Conservation (phyloP, 2,113 vertebrate genomes). For the Drymodes brunneopygia region DNA sequence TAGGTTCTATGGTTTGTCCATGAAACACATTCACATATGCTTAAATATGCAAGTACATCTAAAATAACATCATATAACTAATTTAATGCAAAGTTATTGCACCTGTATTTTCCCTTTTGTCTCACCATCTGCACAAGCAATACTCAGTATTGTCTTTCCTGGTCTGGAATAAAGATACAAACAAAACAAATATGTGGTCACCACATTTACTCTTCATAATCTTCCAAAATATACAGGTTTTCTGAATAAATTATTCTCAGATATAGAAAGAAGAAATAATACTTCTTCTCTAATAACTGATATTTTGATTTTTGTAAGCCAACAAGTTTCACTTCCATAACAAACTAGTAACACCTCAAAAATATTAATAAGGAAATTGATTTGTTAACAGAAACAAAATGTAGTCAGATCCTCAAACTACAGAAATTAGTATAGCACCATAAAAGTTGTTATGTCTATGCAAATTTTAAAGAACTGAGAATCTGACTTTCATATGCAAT, state of each 20-base stretch:
- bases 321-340: background rate
- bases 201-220: background rate
- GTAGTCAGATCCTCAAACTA: background rate
- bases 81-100: background rate
- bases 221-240: background rate
- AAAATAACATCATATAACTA: background rate
- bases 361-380: background rate
- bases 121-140: background rate
- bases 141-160: background rate
- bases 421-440: constrained; percentile 19
- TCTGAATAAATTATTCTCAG: background rate
- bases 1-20: background rate
- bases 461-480: constrained; percentile 20
- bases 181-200: background rate
- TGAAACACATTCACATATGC: background rate
- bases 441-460: background rate
- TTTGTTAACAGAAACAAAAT: background rate
- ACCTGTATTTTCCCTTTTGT: background rate
- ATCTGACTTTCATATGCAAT: background rate
- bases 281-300: background rate
- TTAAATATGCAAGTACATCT: background rate
- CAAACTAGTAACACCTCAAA: background rate
- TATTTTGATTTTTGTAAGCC: background rate
- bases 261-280: background rate
- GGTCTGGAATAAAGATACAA: background rate